Evolutionary conservation across 2,888 invertebrate genomes (phyloP), one percentile per base, ranked within the genome.

Genomic region (Ichneumoninae sp.): DNA sequence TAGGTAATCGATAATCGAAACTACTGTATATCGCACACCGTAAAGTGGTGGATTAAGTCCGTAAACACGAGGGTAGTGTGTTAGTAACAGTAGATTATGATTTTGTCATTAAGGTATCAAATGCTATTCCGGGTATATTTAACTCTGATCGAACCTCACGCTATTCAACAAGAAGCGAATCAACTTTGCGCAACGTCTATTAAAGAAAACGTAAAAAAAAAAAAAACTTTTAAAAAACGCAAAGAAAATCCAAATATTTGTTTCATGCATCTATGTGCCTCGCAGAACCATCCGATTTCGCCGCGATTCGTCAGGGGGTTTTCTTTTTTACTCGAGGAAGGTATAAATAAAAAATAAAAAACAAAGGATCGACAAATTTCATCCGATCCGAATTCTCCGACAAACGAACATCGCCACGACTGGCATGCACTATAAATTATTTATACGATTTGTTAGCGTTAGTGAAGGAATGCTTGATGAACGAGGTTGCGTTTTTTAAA

Each of bases 11-110:
- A 30, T 22, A 33, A 52, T 65, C 47, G 16, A 65, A 65, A 66
- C 76, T 76, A 76, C 65, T 30, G 71, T 74, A 71, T 81, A 77
- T 71, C 44, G 54, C 68, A 63, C 50, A 57, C 60, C 50, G 63
- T 81, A 52, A 81, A 33, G 77, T 10, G 81, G 52, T 65, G 22
- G 33, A 75, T 75, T 75, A 66, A 79, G 66, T 78, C 79, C 70
- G 52, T 57, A 78, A 81, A 75, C 60, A 69, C 40, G 70, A 68
- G 52, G 52, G 30, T 50, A 33, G 63, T 22, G 66, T 57, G 63
- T 81, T 81, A 74, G 74, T 77, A 78, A 66, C 50, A 73, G 33
- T 60, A 60, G 30, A 75, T 52, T 60, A 74, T 79, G 44, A 22
- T 30, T 71, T 40, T 30, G 26, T 63, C 52, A 44, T 71, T 30